Evolutionary conservation across 2,797 vertebrate species (phyloP).

Genomic region (Acrossocheilus wenchowensis): DNA sequence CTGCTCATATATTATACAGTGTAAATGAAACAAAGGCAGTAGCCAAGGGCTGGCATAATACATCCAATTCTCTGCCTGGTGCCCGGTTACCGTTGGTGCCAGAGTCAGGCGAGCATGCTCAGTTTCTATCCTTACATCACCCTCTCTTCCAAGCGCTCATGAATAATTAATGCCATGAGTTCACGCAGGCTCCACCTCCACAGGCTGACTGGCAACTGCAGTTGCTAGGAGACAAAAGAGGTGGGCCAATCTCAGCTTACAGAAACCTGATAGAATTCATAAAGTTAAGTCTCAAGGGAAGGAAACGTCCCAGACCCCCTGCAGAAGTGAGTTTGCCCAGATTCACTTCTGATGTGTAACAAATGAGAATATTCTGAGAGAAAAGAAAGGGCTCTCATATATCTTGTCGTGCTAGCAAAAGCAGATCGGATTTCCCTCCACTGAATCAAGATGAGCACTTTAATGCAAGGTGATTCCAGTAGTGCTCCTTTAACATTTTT

Average conservation of each 20-base stretch:
- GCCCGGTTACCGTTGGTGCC: slow-evolving; percentile 21
- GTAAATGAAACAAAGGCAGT: slow-evolving; percentile 44
- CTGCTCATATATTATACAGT: slow-evolving; percentile 3
- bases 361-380: slow-evolving; percentile 21
- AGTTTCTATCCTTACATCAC: slow-evolving; percentile 41
- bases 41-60: slow-evolving; percentile 18
- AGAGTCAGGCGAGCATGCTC: slow-evolving; percentile 43
- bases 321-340: slow-evolving; percentile 6
- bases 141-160: slow-evolving; percentile 41
- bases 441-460: slow-evolving; percentile 16
- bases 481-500: slow-evolving; percentile 30
- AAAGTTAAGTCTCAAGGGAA: slow-evolving; percentile 35
- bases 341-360: slow-evolving; percentile 5
- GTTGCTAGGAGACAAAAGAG: slow-evolving; percentile 49
- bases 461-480: slow-evolving; percentile 21
- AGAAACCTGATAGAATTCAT: slow-evolving; percentile 56
- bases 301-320: slow-evolving; percentile 37
- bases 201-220: slow-evolving; percentile 25
- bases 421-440: slow-evolving; percentile 20
- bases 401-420: slow-evolving; percentile 21
- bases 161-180: slow-evolving; percentile 58
- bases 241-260: slow-evolving; percentile 57
- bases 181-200: slow-evolving; percentile 42
- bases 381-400: background rate
- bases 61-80: slow-evolving; percentile 13